Percentiles rank a stretch among this genome's conserved stretches.
Conservation (phyloP, 2,113 vertebrate species). For the Fregata magnificens region DNA sequence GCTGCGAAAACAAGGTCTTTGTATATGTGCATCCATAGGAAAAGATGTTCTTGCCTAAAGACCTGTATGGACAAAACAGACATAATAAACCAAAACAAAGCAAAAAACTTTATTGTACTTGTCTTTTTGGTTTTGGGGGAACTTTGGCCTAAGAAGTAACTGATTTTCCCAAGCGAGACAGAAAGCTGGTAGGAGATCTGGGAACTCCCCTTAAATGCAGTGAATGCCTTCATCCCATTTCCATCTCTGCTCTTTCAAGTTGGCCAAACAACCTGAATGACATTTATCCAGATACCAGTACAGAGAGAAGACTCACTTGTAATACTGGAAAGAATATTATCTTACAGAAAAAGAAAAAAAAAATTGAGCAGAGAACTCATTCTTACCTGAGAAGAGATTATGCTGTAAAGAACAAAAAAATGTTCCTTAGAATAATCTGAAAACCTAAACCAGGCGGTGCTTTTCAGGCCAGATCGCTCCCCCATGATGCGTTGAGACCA, state of each 20-base stretch:
- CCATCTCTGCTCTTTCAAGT: background rate
- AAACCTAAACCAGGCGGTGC: background rate
- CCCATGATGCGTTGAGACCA: accelerated
- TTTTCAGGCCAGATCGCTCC: background rate
- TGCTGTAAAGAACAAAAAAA: background rate
- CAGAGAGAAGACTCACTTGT: background rate
- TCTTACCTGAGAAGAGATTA: background rate
- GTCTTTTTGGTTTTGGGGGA: background rate
- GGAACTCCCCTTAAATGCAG: background rate
- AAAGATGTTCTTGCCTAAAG: background rate
- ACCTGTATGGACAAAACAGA: background rate
- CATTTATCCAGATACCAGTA: background rate
- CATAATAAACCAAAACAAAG: background rate
- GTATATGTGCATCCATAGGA: background rate
- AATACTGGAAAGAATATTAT: background rate
- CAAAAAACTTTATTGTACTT: accelerated
- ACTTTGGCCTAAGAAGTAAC: background rate
- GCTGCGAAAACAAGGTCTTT: background rate
- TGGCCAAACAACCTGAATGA: background rate
- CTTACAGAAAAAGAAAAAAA: background rate
- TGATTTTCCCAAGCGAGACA: background rate
- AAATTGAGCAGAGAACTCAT: background rate
- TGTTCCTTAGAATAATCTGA: background rate
- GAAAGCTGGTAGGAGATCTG: background rate
- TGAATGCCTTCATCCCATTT: background rate